phyloP scores from a whole-genome alignment of 2,888 invertebrate genomes.

The Temnothorax rugatulus region DNA sequence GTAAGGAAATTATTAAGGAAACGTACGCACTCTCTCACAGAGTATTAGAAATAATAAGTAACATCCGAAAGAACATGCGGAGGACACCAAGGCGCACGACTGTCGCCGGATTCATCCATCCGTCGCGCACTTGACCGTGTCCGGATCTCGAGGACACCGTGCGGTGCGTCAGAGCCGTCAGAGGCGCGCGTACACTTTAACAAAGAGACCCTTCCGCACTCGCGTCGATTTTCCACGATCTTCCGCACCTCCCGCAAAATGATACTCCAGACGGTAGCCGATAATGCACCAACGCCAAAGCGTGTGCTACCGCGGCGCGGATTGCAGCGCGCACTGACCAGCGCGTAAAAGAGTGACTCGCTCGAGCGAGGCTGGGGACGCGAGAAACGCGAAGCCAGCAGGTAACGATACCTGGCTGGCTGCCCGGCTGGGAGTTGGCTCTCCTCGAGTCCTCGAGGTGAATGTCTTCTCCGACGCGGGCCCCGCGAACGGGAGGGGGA shows the following conservation, averaged over 20 bases:
- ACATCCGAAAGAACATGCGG: not conserved
- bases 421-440: slow-evolving; percentile 73
- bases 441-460: slow-evolving; percentile 80
- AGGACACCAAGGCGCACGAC: not conserved
- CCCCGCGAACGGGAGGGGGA: slow-evolving; percentile 69
- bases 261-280: not conserved
- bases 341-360: slow-evolving; percentile 60
- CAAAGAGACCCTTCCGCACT: slow-evolving; percentile 8
- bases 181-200: not conserved
- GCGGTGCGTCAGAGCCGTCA: not conserved
- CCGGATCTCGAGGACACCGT: not conserved
- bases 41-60: not conserved
- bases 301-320: not conserved
- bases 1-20: not conserved
- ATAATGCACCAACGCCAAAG: not conserved
- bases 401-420: slow-evolving; percentile 65
- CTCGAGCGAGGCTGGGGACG: slow-evolving; percentile 47
- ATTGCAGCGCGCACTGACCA: slow-evolving; percentile 41
- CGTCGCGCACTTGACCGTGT: slow-evolving; percentile 22
- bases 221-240: not conserved
- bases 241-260: slow-evolving; percentile 1
- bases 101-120: slow-evolving; percentile 23
- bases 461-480: slow-evolving; percentile 80
- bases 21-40: slow-evolving; percentile 20
- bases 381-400: slow-evolving; percentile 58